Base-by-base conservation (phyloP, 2,797 vertebrate species). In the Pygocentrus nattereri region DNA sequence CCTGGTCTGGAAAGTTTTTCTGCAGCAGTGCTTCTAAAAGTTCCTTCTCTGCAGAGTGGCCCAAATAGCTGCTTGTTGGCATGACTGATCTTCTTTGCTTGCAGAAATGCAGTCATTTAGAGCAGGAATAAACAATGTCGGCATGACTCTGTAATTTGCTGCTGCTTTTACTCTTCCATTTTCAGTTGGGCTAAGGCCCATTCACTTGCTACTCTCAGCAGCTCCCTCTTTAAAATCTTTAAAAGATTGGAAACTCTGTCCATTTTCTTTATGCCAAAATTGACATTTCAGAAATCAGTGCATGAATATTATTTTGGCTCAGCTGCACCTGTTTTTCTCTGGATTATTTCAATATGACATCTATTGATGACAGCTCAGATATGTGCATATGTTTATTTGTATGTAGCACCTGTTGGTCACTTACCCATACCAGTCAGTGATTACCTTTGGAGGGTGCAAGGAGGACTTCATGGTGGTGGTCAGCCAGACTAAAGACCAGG, bases 381-480 rank as follows among this genome's bases (percentile, higher is more conserved):
- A 7, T 70, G 78, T 84, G 10, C 41, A 27, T 27, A 68, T 83
- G 21, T 79, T 59, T 61, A 12, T 88, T 82, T 85, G 59, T 85
- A 73, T 74, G 13, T 59, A 99, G 98, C 96, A 96, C 92, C 93
- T 94, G 82, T 93, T 96, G 77, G 65, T 94, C 86, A 95, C 94
- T 0, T 94, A 97, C 84, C 84, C 95, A 54, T 97, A 97, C 88
- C 94, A 95, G 85, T 95, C 95, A 38, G 94, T 99, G 88, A 93
- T 96, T 82, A 98, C 97, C 23, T 99, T 99, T 67, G 98, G 98
- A 72, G 97, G 98, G 69, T 98, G 91, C 89, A 93, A 93, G 64
- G 96, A 98, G 19, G 96, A 99, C 85, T 98, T 99, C 92, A 96
- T 99, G 96, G 92, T 97, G 89, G 97, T 98, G 64, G 94, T 95